These are phyloP conservation scores for Caenorhabditis remanei DNA, from an alignment of 1,140 invertebrate species.

Conservation along the genomic window DNA sequence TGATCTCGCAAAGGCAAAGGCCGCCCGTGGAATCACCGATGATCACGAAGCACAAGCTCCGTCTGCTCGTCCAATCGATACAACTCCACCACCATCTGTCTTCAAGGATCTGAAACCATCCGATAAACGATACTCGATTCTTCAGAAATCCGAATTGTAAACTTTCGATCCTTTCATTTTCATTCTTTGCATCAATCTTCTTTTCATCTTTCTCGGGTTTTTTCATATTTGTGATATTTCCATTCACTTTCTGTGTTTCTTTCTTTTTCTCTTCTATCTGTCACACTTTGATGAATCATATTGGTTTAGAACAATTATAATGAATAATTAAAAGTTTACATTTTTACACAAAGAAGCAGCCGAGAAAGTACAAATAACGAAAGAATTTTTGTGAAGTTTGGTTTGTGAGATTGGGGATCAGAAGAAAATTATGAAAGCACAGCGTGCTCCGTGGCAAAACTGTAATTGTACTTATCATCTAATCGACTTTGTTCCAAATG, in stretches of 20 bases:
- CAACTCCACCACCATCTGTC: constrained; percentile 76
- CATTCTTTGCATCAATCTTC: background rate
- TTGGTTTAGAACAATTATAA: constrained; percentile 19
- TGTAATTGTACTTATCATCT: constrained; percentile 27
- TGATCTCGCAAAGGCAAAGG: constrained; percentile 70
- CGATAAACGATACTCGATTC: constrained; percentile 76
- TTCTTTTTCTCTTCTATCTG: background rate
- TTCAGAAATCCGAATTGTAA: constrained; percentile 75
- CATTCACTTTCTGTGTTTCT: background rate
- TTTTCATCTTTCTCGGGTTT: constrained; percentile 42
- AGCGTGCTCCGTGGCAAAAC: constrained; percentile 30
- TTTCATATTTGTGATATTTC: constrained; percentile 29
- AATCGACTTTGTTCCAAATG: constrained; percentile 9
- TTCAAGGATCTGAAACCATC: constrained; percentile 78
- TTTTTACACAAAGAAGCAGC: constrained; percentile 19
- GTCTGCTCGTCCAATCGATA: constrained; percentile 67
- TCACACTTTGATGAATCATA: background rate
- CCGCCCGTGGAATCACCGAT: constrained; percentile 56
- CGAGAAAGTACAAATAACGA: constrained; percentile 14
- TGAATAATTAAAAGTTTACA: background rate
- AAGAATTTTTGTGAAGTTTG: too few relatives aligned
- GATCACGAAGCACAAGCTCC: constrained; percentile 64
- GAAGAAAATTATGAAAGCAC: constrained; percentile 1
- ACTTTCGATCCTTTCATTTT: background rate
- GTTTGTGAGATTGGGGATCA: background rate